These are phyloP conservation scores for Drosophila melanica DNA, from an alignment of 1,140 invertebrate genomes.

Conservation along the genomic window DNA sequence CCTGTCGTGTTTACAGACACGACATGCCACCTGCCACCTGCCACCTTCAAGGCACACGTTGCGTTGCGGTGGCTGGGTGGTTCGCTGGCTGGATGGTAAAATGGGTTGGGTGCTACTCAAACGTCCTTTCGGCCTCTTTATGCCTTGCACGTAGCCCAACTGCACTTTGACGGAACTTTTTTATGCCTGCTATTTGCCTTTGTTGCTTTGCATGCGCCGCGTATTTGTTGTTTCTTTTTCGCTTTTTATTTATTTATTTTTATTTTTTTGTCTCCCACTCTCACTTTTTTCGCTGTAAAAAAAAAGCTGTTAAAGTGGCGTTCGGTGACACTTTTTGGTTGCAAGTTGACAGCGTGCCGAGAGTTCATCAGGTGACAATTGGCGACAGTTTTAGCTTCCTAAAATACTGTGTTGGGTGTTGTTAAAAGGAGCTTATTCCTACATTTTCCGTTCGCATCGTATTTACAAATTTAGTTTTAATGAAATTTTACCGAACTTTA, in stretches of 20 bases:
- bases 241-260: background rate
- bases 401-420: background rate
- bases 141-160: conserved; percentile 60
- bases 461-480: no score
- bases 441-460: no score
- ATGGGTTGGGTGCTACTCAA: background rate
- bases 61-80: background rate
- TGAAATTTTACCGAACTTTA: no score
- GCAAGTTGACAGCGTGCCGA: background rate
- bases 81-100: background rate
- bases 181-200: conserved; percentile 15
- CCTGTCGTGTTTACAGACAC: conserved; percentile 62
- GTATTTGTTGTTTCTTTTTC: conserved; percentile 4
- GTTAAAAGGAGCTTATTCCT: no score
- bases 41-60: conserved; percentile 15
- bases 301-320: conserved; percentile 47
- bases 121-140: conserved; percentile 31
- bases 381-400: conserved; percentile 1
- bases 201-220: conserved; percentile 29
- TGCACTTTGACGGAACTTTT: conserved; percentile 57
- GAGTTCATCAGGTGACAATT: conserved; percentile 28
- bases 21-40: conserved; percentile 52
- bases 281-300: conserved; percentile 26
- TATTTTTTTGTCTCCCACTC: conserved; percentile 19
- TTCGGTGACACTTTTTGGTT: conserved; percentile 22